These are phyloP conservation scores for Anser cygnoides DNA, from an alignment of 2,113 vertebrate species.

Conservation along the genomic window DNA sequence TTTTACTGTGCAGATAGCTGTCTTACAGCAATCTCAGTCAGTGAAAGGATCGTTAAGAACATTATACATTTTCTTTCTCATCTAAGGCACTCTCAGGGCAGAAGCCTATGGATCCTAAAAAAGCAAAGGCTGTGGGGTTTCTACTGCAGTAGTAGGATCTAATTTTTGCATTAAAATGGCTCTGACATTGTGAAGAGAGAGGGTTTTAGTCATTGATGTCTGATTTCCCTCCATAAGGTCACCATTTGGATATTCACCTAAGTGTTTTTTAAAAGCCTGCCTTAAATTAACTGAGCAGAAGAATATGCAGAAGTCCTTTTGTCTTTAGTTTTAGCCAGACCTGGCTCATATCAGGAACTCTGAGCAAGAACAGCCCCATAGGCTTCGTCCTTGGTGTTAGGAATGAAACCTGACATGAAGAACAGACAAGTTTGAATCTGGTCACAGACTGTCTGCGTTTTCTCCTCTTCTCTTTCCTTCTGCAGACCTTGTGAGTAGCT, in stretches of 20 bases:
- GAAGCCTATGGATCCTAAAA: background rate
- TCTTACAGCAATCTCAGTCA: background rate
- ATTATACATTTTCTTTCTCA: background rate
- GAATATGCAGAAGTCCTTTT: background rate
- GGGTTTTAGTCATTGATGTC: accelerated
- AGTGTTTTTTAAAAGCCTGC: background rate
- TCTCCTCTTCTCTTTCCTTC: background rate
- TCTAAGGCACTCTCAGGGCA: background rate
- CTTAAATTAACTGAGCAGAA: background rate
- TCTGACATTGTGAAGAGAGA: background rate
- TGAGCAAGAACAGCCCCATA: background rate
- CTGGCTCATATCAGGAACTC: background rate
- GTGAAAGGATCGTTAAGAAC: background rate
- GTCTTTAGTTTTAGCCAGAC: background rate
- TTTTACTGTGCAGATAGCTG: background rate
- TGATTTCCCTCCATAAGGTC: background rate
- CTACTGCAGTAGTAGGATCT: background rate
- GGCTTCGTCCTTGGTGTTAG: background rate
- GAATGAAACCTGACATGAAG: background rate
- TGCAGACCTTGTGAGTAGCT: background rate
- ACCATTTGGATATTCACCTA: background rate
- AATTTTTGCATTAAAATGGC: background rate
- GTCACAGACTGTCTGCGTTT: background rate
- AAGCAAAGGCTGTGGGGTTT: background rate
- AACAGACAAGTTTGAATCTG: background rate